Evolutionary conservation across 2,888 invertebrate species (phyloP), one percentile per base, ranked within the genome.

Genomic region (Blastobasis adustella): DNA sequence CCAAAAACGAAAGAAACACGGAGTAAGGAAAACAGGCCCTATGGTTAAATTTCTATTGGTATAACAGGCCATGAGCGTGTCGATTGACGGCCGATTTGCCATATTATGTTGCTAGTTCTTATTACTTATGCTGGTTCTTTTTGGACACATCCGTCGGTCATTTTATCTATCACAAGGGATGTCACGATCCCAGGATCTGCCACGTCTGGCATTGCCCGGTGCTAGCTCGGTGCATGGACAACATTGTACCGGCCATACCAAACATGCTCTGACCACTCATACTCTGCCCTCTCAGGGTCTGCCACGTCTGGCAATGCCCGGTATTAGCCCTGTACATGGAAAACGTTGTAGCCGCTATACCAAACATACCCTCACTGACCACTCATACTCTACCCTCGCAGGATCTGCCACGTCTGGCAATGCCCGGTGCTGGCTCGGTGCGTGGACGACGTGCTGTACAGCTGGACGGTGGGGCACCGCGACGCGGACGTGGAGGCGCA

Each of bases 191-290:
- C 69, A 86, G 86, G 50, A 80, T 88, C 60, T 80, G 82, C 47
- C 84, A 86, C 63, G 75, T 86, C 1, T 91, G 91, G 91, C 88
- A 87, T 59, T 91, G 91, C 57, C 81, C 89, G 0, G 71, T 89
- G 44, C 68, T 91, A 51, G 79, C 79, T 49, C 67, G 86, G 0
- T 89, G 90, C 48, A 83, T 90, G 44, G 78, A 88, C 54, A 82
- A 82, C 52, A 76, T 90, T n/a, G n/a, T n/a, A n/a, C n/a, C 23
- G 23, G 23, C 23, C 23, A 2, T 2, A 23, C 23, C 1, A 23
- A 23, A 23, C 1, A 23, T 2, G 23, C 23, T 23, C 23, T 23
- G 23, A 23, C 23, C 1, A 37, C 2, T 4, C 44, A 10, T 5
- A 7, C 23, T 7, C 10, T 45, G 7, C 36, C 52, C 4, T 67